These are phyloP conservation scores for Sebastiscus albofasciatus DNA, from an alignment of 2,797 vertebrate species.

Conservation along the genomic window DNA sequence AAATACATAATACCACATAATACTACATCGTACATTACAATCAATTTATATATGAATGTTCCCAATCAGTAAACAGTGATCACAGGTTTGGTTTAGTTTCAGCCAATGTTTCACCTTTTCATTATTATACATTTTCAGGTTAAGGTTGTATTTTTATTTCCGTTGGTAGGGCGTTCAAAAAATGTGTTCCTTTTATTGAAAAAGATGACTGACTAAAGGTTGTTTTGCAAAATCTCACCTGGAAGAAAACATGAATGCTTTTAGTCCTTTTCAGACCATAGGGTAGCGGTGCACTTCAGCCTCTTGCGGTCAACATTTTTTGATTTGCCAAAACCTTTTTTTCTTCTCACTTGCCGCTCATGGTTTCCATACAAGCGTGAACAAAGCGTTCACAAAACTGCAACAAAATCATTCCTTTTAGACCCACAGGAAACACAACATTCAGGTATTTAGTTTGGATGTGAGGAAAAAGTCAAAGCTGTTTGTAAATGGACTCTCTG, in stretches of 20 bases:
- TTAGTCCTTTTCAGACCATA: fast-evolving
- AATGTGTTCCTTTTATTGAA: no score
- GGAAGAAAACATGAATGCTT: neutral
- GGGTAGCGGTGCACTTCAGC: neutral
- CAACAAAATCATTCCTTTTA: neutral
- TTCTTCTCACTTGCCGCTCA: neutral
- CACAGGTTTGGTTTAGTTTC: no score
- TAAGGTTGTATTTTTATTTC: no score
- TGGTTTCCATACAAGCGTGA: neutral
- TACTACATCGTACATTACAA: no score
- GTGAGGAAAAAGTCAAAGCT: neutral
- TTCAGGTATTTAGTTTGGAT: neutral
- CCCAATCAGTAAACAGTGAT: no score
- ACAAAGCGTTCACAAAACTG: no score
- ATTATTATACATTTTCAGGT: no score
- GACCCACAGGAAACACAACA: neutral
- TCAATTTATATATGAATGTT: no score
- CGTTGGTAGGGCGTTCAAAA: no score
- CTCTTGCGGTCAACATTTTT: no score
- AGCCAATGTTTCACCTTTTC: no score
- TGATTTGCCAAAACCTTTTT: neutral
- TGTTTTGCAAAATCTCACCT: neutral
- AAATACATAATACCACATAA: no score
- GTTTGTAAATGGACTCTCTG: neutral
- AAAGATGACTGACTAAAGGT: fast-evolving